phyloP scores from a whole-genome alignment of 2,797 vertebrate genomes.

The Schizothorax lantsangensis region DNA sequence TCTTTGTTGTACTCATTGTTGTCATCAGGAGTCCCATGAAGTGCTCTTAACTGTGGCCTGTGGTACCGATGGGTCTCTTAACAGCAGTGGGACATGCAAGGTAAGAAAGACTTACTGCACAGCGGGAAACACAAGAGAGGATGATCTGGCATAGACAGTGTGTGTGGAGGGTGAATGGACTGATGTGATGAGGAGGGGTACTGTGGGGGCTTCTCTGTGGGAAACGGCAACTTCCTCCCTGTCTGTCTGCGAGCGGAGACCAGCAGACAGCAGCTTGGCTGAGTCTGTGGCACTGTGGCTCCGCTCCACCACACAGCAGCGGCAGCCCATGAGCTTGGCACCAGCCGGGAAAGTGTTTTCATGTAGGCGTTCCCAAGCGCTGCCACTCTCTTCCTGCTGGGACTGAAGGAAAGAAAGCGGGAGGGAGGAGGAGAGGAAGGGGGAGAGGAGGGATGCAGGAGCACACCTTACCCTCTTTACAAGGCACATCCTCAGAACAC shows the following conservation, averaged over 20 bases:
- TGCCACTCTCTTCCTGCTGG: constrained; percentile 69
- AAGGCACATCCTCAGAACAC: constrained; percentile 71
- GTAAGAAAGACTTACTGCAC: constrained; percentile 57
- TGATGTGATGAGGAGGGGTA: constrained; percentile 52
- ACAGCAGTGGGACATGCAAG: constrained; percentile 25
- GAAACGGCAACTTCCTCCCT: constrained; percentile 70
- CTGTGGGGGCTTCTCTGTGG: constrained; percentile 67
- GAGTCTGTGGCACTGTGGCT: constrained; percentile 57
- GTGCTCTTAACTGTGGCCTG: constrained; percentile 23
- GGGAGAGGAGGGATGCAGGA: constrained; percentile 78
- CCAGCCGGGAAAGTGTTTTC: constrained; percentile 58
- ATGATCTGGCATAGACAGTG: constrained; percentile 50
- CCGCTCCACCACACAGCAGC: constrained; percentile 58
- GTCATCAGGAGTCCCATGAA: constrained; percentile 25
- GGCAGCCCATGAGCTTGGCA: constrained; percentile 60
- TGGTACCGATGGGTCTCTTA: constrained; percentile 10
- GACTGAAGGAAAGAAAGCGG: constrained; percentile 58
- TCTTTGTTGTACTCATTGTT: neutral
- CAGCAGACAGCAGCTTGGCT: constrained; percentile 59
- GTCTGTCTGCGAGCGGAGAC: constrained; percentile 63
- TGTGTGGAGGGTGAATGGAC: constrained; percentile 33
- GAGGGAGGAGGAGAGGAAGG: constrained; percentile 51
- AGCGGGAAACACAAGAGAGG: constrained; percentile 57
- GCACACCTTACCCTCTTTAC: constrained; percentile 81
- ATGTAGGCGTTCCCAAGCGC: constrained; percentile 66